Base-by-base conservation (phyloP, 92 coral and sea anemone genomes). In the Metridium senile region DNA sequence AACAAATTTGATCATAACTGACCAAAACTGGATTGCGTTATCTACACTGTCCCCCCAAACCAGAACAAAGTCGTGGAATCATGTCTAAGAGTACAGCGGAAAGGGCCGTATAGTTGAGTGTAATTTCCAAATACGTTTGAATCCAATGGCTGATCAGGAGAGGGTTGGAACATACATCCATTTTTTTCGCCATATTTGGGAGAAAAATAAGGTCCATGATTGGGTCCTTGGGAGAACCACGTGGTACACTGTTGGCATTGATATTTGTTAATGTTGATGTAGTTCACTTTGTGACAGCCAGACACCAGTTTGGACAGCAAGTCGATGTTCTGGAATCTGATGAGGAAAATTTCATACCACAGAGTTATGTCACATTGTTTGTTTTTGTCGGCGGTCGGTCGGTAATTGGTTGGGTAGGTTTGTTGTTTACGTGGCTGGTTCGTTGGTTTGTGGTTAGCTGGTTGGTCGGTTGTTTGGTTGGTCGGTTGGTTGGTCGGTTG, bases 181-280 rank as follows among this genome's bases (percentile, higher is more conserved):
- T 35, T 11, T n/a, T 9, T 3, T 32, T 74, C 79, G 9, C 79
- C 79, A 62, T 61, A 74, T 61, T 74, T 74, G 79, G 79, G 79
- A 59, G 58, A 39, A 34, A 74, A 62, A 47, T 74, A 70, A 1
- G 79, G 58, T 20, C 54, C 58, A 35, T 74, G 54, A 74, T 74
- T 74, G 79, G 79, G 16, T 74, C 13, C 26, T 74, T 74, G 79
- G 18, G 79, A 74, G 33, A 59, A 74, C 79, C 79, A 74, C 79
- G 79, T 61, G 79, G 70, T 74, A 61, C 79, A 74, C 28, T 39
- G 27, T 0, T 26, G 0, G 19, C 79, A 74, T 29, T 61, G 79
- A 21, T 23, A 33, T 8, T 28, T 45, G 57, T 59, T 61, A 70
- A 74, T 74, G 70, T 74, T 74, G 0, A 61, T 74, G 33, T 74